Conservation (phyloP, 2,113 vertebrate genomes). For the Corynorhinus townsendii region DNA sequence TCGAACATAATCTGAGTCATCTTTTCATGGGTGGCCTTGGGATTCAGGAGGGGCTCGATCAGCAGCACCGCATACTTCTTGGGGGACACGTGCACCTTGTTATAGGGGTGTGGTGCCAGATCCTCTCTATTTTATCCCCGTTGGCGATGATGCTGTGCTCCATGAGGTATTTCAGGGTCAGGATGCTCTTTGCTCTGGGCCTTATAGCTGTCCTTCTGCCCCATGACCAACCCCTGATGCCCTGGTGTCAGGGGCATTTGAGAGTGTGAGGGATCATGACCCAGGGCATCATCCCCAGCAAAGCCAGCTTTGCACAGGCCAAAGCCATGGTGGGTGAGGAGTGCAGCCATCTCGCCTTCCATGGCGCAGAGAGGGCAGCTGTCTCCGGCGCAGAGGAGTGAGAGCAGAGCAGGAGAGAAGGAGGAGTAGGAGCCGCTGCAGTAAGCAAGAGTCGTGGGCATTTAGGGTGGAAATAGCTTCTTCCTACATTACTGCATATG, state of each 20-base stretch:
- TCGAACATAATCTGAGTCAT: too few species aligned
- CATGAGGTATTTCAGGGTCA: constrained; percentile 83
- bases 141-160: constrained; percentile 83
- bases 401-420: neutral
- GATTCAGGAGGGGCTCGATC: neutral
- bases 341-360: neutral
- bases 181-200: constrained; percentile 83
- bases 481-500: neutral
- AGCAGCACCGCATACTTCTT: constrained; percentile 77
- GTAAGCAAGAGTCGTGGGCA: too few species aligned
- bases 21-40: neutral
- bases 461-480: neutral
- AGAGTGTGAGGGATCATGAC: constrained; percentile 79
- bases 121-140: constrained; percentile 85
- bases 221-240: constrained; percentile 82
- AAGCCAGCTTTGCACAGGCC: constrained; percentile 85
- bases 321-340: constrained; percentile 82
- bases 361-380: neutral
- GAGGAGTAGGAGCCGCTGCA: too few species aligned
- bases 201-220: constrained; percentile 83
- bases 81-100: constrained; percentile 79
- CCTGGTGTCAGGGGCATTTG: constrained; percentile 74
- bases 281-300: constrained; percentile 80
- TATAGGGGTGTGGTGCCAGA: constrained; percentile 94
- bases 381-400: neutral